Conservation (phyloP, 2,797 vertebrate genomes). For the Pipistrellus pipistrellus region DNA sequence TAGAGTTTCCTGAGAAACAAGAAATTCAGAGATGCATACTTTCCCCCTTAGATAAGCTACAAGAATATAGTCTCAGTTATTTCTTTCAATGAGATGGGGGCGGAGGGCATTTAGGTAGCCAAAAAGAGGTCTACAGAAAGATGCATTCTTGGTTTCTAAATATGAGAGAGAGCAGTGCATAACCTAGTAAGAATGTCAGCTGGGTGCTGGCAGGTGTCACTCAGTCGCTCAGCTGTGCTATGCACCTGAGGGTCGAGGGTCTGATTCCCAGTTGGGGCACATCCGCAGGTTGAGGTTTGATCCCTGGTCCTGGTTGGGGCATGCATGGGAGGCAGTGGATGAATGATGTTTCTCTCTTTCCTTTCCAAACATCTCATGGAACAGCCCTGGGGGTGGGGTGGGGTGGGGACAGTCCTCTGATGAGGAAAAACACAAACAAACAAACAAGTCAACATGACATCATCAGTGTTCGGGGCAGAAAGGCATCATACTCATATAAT, state of each 20-base stretch:
- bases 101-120: neutral
- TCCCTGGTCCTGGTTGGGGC: too few species aligned
- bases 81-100: neutral
- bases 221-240: neutral
- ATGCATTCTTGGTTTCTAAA: neutral
- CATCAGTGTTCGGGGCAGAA: neutral
- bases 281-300: neutral
- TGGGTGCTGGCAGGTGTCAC: too few species aligned
- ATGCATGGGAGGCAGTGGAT: neutral
- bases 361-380: neutral
- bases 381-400: too few species aligned
- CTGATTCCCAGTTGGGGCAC: neutral
- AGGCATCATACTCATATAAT: neutral
- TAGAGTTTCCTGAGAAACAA: neutral
- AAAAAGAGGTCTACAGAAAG: neutral
- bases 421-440: neutral
- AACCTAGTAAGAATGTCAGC: neutral
- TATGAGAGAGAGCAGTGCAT: neutral
- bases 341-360: neutral
- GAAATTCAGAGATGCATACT: neutral
- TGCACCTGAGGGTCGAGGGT: neutral
- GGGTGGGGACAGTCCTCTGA: too few species aligned
- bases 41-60: neutral
- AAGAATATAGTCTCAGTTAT: neutral
- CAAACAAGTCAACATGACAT: neutral